These are phyloP conservation scores for Trachelus troglodyta DNA, from an alignment of 2,888 invertebrate genomes.

Conservation along the genomic window DNA sequence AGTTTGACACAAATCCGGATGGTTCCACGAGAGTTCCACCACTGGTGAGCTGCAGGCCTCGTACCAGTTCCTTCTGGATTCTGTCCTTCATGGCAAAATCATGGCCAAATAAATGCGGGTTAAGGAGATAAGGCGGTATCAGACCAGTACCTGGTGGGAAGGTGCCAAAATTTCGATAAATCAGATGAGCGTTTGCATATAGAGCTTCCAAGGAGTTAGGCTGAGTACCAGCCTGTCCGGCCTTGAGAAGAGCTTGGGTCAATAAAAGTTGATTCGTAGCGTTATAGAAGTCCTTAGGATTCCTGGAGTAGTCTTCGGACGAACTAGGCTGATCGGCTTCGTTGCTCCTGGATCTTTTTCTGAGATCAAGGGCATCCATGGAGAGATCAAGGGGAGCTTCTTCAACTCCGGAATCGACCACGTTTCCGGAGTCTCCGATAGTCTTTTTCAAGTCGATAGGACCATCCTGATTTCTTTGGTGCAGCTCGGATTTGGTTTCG, in stretches of 20 bases:
- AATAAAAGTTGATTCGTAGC: conserved; percentile 71
- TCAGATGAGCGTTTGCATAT: conserved; percentile 57
- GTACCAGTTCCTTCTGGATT: conserved; percentile 74
- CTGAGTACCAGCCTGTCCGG: conserved; percentile 54
- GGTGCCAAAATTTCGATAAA: conserved; percentile 56
- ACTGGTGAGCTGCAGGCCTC: conserved; percentile 77
- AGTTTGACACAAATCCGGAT: conserved; percentile 35
- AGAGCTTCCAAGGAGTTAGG: conserved; percentile 51
- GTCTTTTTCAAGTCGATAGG: conserved; percentile 55
- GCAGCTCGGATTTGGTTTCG: conserved; percentile 53
- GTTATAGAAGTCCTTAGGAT: conserved; percentile 51
- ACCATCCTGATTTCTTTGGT: conserved; percentile 60
- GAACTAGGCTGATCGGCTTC: conserved; percentile 32
- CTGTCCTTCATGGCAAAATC: conserved; percentile 74
- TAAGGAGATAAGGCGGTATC: conserved; percentile 74
- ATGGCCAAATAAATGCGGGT: conserved; percentile 76
- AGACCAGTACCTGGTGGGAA: conserved; percentile 67
- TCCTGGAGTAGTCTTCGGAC: conserved; percentile 23
- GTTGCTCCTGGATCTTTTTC: conserved; percentile 72
- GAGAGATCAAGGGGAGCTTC: conserved; percentile 78
- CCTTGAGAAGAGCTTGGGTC: conserved; percentile 76
- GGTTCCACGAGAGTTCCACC: conserved; percentile 74
- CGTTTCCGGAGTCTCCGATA: conserved; percentile 18
- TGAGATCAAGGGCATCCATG: conserved; percentile 85
- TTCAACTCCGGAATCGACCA: conserved; percentile 32